Evolutionary conservation across 2,797 vertebrate genomes (phyloP), one percentile per base, ranked within the genome.

Genomic region (Acestrorhynchus altus): DNA sequence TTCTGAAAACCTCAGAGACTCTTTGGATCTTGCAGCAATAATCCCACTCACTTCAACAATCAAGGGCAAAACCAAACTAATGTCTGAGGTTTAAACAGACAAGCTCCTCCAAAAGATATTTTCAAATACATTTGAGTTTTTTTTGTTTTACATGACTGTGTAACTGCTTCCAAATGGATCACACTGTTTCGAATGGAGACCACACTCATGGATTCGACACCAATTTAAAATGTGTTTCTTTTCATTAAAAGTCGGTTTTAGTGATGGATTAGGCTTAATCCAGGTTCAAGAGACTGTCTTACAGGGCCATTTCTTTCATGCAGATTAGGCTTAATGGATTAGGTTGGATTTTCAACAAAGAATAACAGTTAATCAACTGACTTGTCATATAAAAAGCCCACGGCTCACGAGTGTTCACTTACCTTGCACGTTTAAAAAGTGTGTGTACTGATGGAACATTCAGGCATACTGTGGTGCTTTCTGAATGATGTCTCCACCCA

Each of bases 401-500:
- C 1, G 47, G 46, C 63, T 44, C 20, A 35, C 26, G 64, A 65
- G 39, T 35, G 56, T 51, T 40, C 28, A 68, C 18, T 57, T 42
- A 60, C 31, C 13, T 61, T 52, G 40, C 22, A 42, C 7, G 24
- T 35, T 35, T 35, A 57, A 44, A 66, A 35, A 54, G 15, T 56
- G 20, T 28, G 44, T 69, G 42, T 31, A 39, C 59, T 49, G 42
- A 67, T 15, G 51, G 59, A 15, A 18, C 22, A 8, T 71, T 72
- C 22, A 28, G 73, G 71, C 74, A 31, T 52, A 24, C 69, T 64
- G 35, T 24, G 24, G n/a, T 15, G 28, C 31, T 69, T 63, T 65
- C 26, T 68, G 56, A 76, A 42, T 67, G 42, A 31, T 35, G 52
- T 57, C 64, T 57, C 56, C 76, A 69, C 56, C 57, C 51, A 73